Percentiles rank a stretch among this genome's conserved stretches.
phyloP scores from a whole-genome alignment of 2,797 vertebrate genomes.

The Sebastes dallii region DNA sequence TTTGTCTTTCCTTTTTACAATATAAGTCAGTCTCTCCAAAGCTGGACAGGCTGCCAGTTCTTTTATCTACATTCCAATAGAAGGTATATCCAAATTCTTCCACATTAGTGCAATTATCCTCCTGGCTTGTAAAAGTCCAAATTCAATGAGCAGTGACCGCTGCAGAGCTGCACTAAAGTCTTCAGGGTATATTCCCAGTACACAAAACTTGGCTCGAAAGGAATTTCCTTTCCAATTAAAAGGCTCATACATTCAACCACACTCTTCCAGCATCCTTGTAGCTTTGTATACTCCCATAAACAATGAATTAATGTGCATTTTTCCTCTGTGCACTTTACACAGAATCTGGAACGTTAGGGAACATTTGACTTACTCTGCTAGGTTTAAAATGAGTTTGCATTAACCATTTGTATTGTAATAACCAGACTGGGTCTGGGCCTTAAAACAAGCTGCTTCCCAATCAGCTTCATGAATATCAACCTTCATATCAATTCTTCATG shows the following conservation, averaged over 20 bases:
- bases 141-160: not conserved
- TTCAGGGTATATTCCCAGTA: not conserved
- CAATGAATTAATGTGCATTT: too few relatives aligned
- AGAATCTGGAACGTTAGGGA: too few relatives aligned
- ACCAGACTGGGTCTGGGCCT: too few relatives aligned
- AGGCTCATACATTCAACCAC: not conserved
- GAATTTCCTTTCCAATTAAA: not conserved
- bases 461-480: not conserved
- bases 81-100: not conserved
- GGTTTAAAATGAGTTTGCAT: too few relatives aligned
- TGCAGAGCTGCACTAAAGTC: not conserved
- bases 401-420: too few relatives aligned
- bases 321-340: too few relatives aligned
- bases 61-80: not conserved
- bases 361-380: too few relatives aligned
- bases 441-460: not conserved
- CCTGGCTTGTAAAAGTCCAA: not conserved
- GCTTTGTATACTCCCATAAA: too few relatives aligned
- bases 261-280: too few relatives aligned
- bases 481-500: too few relatives aligned
- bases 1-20: not conserved
- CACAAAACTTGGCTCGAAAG: not conserved
- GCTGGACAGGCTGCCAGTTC: not conserved
- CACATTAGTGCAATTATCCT: not conserved
- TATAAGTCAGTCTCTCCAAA: not conserved